Conservation (phyloP, 2,797 vertebrate species). For the Orestias chungarensis region DNA sequence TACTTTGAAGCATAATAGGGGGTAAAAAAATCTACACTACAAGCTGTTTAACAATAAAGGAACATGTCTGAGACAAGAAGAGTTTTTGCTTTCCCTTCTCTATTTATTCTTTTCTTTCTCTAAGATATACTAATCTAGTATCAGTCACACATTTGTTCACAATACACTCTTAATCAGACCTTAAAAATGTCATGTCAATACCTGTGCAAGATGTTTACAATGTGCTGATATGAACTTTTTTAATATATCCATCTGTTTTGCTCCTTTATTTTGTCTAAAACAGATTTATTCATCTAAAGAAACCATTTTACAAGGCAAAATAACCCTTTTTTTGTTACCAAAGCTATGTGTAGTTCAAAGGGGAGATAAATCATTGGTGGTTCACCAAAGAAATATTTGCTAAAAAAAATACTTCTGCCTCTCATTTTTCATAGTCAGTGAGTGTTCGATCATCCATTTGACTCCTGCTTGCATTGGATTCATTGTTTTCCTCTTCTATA, state of each 20-base stretch:
- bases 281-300: neutral
- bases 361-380: neutral
- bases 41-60: neutral
- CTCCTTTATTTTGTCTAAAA: neutral
- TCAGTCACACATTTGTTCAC: neutral
- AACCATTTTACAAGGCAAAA: neutral
- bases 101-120: neutral
- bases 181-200: neutral
- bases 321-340: neutral
- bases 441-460: slow-evolving; percentile 3
- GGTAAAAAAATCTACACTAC: neutral
- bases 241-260: neutral
- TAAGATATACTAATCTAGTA: no score
- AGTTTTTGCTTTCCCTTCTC: neutral
- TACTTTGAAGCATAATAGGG: neutral
- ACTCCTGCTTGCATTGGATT: slow-evolving; percentile 15
- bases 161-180: neutral
- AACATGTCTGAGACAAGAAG: neutral
- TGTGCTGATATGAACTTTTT: neutral
- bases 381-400: neutral
- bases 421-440: slow-evolving; percentile 1
- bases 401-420: neutral
- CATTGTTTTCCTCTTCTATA: slow-evolving; percentile 4
- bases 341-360: neutral
- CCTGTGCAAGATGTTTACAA: no score